A percentile compares a stretch with the other conserved stretches of the same genome.
phyloP scores from a whole-genome alignment of 35 echinoderm and acorn worm species.

The Diadema setosum region DNA sequence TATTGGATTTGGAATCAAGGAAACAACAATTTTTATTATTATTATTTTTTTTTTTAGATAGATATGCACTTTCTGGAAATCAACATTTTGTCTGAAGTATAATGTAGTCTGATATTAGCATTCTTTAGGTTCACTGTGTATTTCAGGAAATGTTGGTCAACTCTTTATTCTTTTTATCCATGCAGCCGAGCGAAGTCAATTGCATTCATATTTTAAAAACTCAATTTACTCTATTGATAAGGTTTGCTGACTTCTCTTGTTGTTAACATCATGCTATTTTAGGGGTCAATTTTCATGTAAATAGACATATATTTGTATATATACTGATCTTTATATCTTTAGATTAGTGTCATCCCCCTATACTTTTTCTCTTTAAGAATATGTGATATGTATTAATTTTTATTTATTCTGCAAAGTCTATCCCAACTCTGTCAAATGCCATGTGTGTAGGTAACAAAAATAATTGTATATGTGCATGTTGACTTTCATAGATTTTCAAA shows the following conservation, averaged over 20 bases:
- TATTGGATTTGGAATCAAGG: neutral
- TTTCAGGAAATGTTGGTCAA: no score
- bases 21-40: constrained; percentile 2
- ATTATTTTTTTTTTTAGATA: no score
- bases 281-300: neutral
- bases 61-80: neutral
- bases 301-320: constrained; percentile 17
- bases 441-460: no score
- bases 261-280: no score
- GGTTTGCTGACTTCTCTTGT: no score
- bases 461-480: no score
- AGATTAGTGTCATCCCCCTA: neutral
- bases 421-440: neutral
- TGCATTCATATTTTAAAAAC: no score
- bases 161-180: no score
- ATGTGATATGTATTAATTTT: neutral
- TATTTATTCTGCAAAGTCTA: neutral
- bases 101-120: neutral
- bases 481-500: no score
- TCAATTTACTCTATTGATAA: no score
- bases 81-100: neutral
- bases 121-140: no score
- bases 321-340: constrained; percentile 8
- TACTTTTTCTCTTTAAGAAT: neutral
- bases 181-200: no score